Evolutionary conservation across 2,888 invertebrate species (phyloP).

Genomic region (Spatulosminthurus flaviceps): DNA sequence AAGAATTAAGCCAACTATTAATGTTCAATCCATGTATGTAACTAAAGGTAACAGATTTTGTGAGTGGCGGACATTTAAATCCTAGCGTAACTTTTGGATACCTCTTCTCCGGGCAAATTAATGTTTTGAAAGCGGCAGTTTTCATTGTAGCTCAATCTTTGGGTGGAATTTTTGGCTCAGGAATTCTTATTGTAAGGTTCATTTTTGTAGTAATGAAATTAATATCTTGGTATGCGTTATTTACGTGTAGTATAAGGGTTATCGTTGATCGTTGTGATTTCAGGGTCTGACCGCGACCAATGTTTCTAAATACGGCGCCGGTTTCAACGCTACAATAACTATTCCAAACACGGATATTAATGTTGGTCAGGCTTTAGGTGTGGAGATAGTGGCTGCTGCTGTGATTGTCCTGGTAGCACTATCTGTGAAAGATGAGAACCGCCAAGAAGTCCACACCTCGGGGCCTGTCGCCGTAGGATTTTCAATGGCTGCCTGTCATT

Average conservation of each 20-base stretch:
- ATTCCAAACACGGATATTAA: slow-evolving; percentile 64
- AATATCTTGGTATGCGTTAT: too few species aligned
- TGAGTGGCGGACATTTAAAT: slow-evolving; percentile 42
- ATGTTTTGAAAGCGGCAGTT: neutral
- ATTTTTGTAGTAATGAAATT: neutral
- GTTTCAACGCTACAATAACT: slow-evolving; percentile 60
- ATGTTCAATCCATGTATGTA: too few species aligned
- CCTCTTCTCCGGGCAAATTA: slow-evolving; percentile 19
- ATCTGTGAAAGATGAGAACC: slow-evolving; percentile 66
- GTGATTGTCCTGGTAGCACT: slow-evolving; percentile 67
- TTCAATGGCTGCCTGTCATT: slow-evolving; percentile 65
- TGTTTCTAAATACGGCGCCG: neutral
- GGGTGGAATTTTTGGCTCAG: slow-evolving; percentile 32
- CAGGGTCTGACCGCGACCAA: neutral
- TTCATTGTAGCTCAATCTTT: slow-evolving; percentile 29
- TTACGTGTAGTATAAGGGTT: too few species aligned
- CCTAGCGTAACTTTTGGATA: slow-evolving; percentile 27
- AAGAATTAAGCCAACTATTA: too few species aligned
- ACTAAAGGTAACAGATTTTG: slow-evolving; percentile 22
- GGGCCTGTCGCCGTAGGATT: slow-evolving; percentile 67
- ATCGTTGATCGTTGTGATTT: too few species aligned
- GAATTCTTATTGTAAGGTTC: slow-evolving; percentile 22
- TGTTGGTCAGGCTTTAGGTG: slow-evolving; percentile 66
- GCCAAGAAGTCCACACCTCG: slow-evolving; percentile 66
- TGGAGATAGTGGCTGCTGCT: slow-evolving; percentile 67